Evolutionary conservation across 1,140 invertebrate genomes (phyloP).

Genomic region (Doryteuthis pealeii): DNA sequence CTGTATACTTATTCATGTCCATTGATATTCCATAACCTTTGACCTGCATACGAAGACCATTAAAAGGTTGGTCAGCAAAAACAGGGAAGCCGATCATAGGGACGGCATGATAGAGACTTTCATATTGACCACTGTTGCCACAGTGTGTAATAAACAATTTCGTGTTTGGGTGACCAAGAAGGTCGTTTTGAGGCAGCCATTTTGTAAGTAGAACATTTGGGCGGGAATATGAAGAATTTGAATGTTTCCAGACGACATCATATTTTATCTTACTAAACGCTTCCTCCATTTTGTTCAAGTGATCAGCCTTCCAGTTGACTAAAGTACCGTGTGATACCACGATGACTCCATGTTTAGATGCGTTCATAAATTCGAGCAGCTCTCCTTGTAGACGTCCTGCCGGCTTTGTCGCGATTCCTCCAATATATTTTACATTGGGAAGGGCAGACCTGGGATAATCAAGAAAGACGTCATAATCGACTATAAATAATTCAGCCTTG

Average conservation of each 20-base stretch:
- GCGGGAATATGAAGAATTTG: conserved; percentile 59
- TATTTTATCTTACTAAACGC: conserved; percentile 64
- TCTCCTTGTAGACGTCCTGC: conserved; percentile 21
- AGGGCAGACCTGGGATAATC: conserved; percentile 12
- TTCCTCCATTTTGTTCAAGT: conserved; percentile 62
- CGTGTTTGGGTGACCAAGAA: conserved; percentile 65
- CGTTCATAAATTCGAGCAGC: conserved; percentile 14
- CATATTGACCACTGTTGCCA: conserved; percentile 73
- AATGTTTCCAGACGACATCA: conserved; percentile 64
- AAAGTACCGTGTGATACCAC: conserved; percentile 32
- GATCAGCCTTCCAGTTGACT: not conserved
- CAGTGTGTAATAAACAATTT: conserved; percentile 74
- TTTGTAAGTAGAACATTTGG: conserved; percentile 72
- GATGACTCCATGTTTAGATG: conserved; percentile 24
- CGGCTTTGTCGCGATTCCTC: conserved; percentile 19
- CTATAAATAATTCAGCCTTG: conserved; percentile 13
- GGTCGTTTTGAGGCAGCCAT: conserved; percentile 81
- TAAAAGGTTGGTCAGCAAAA: conserved; percentile 68
- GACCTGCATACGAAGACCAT: conserved; percentile 51
- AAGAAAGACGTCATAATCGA: conserved; percentile 16
- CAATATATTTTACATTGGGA: conserved; percentile 21
- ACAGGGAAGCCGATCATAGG: conserved; percentile 75
- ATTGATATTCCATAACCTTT: conserved; percentile 51
- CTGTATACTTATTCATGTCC: conserved; percentile 39
- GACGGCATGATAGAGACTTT: conserved; percentile 73